Evolutionary conservation across 2,888 invertebrate genomes (phyloP).

Genomic region (Deilephila elpenor): DNA sequence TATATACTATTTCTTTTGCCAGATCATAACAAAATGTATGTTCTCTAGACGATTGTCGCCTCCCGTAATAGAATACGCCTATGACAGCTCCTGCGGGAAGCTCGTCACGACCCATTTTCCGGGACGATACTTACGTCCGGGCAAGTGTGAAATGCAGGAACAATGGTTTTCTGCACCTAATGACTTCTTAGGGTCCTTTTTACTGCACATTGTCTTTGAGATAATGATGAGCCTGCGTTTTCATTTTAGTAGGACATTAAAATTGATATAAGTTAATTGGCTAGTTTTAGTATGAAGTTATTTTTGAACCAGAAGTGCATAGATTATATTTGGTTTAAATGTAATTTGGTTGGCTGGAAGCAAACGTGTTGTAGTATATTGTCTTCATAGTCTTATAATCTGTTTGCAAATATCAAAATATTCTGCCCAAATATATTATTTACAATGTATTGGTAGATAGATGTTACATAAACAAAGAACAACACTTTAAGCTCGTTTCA

Average conservation of each 20-base stretch:
- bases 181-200: slow-evolving; percentile 18
- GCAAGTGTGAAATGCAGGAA: slow-evolving; percentile 31
- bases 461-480: no score
- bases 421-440: no score
- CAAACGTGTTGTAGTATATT: no score
- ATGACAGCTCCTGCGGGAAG: neutral
- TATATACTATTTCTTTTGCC: no score
- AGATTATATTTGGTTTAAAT: no score
- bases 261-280: neutral
- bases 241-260: neutral
- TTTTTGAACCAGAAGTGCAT: neutral
- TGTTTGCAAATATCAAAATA: no score
- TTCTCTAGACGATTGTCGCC: neutral
- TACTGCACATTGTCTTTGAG: neutral
- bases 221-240: neutral
- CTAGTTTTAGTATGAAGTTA: neutral
- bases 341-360: no score
- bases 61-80: neutral
- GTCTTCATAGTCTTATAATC: no score
- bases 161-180: slow-evolving; percentile 26
- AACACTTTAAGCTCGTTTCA: no score
- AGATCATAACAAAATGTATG: neutral
- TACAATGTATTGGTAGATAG: no score
- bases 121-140: slow-evolving; percentile 29
- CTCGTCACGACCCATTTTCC: slow-evolving; percentile 32